Evolutionary conservation across 2,113 vertebrate species (phyloP), one percentile per base, ranked within the genome.

Genomic region (Argyrosomus japonicus): DNA sequence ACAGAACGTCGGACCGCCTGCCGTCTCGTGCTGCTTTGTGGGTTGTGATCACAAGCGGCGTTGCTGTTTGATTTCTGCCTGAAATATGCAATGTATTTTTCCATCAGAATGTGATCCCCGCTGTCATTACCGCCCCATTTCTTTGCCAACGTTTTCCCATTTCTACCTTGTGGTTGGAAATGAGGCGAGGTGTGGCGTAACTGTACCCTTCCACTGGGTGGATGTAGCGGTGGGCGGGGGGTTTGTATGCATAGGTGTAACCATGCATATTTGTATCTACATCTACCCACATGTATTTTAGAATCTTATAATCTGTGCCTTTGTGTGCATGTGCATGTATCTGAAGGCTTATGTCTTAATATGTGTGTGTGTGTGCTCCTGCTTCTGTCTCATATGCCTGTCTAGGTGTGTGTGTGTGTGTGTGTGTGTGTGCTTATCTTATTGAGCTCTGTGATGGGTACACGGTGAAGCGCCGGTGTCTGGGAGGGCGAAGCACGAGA

Each of bases 401-500:
- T 69, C 40, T 65, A 8, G 13, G 56, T 79, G 65, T 63, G 56
- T 77, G 50, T 77, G 25, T 68, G 65, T n/a, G 29, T 29, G 45
- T 63, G 54, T 77, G 48, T 77, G 25, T 68, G 53, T 40, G 36
- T 57, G 14, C 3, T 3, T 45, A 73, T 70, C 53, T 36, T 83
- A 72, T 83, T 81, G 77, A 90, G 72, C 74, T 60, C 11, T 45
- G n/a, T 82, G 56, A 84, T 77, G 61, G 57, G n/a, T 21, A 53
- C 83, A 57, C 25, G 68, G 77, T 69, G 80, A 82, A 63, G 57
- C 50, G 53, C 75, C 25, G 48, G 57, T 81, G 79, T 88, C 67
- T 80, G 69, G 47, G 74, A 77, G 68, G 68, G 71, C 3, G 23
- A 77, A 89, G 79, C 58, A 54, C 76, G 63, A 70, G 61, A 85